Conservation (phyloP, 2,797 vertebrate genomes). For the Pseudotriccus pelzelni region DNA sequence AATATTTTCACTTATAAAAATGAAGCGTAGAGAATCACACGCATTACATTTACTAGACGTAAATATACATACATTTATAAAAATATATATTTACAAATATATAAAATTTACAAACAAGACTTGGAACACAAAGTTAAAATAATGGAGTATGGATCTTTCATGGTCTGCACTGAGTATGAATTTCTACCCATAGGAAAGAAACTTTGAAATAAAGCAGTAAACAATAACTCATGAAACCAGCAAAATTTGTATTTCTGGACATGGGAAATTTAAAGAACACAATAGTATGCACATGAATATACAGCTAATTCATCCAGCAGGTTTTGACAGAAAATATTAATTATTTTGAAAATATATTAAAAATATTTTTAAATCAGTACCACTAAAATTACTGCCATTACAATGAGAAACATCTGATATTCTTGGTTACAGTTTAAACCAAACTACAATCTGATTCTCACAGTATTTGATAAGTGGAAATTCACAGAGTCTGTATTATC, state of each 20-base stretch:
- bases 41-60: background rate
- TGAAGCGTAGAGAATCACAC: background rate
- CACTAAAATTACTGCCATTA: background rate
- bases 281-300: background rate
- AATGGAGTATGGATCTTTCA: background rate
- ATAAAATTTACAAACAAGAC: background rate
- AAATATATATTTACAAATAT: background rate
- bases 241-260: background rate
- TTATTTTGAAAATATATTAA: background rate
- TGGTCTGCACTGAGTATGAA: background rate
- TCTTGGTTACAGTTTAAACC: background rate
- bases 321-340: background rate
- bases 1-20: background rate
- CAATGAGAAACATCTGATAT: background rate
- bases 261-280: background rate
- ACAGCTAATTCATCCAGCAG: background rate
- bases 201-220: background rate
- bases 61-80: background rate
- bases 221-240: background rate
- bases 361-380: background rate
- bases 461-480: background rate
- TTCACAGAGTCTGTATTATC: background rate
- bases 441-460: background rate
- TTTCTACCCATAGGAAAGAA: background rate
- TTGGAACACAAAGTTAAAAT: background rate